phyloP scores from a whole-genome alignment of 2,888 invertebrate species.

The Pammene fasciana region DNA sequence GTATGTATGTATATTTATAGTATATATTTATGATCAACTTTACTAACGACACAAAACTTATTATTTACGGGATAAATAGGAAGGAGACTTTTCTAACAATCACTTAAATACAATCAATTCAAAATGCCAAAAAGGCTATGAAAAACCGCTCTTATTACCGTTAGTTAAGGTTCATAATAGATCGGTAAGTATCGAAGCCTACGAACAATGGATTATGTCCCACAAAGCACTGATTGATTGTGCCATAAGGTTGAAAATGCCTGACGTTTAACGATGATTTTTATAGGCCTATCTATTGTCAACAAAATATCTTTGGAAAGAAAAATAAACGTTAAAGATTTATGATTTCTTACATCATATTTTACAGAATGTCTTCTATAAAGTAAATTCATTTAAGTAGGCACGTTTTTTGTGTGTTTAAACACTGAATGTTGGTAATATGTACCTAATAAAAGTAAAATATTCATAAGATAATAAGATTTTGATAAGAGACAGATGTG shows the following conservation, averaged over 20 bases:
- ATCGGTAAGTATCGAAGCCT: neutral
- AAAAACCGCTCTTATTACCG: neutral
- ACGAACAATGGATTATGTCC: slow-evolving; percentile 22
- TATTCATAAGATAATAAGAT: no score
- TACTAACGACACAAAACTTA: no score
- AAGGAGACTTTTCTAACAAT: neutral
- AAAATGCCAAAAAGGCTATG: neutral
- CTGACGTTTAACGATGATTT: slow-evolving; percentile 26
- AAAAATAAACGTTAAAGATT: slow-evolving; percentile 10
- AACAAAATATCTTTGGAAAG: neutral
- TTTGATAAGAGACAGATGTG: no score
- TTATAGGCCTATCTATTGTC: slow-evolving; percentile 30
- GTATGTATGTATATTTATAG: no score
- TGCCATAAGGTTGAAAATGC: slow-evolving; percentile 24
- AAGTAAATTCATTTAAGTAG: no score
- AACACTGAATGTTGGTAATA: no score
- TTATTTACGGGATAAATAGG: no score
- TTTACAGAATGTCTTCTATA: no score
- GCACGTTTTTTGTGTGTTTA: no score
- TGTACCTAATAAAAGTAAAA: no score
- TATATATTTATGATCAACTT: no score
- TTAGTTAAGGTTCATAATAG: slow-evolving; percentile 9
- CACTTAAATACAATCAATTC: neutral
- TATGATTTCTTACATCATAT: neutral
- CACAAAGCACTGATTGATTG: slow-evolving; percentile 38